Evolutionary conservation across 2,797 vertebrate species (phyloP), one percentile per base, ranked within the genome.

Genomic region (Buphagus erythrorhynchus): DNA sequence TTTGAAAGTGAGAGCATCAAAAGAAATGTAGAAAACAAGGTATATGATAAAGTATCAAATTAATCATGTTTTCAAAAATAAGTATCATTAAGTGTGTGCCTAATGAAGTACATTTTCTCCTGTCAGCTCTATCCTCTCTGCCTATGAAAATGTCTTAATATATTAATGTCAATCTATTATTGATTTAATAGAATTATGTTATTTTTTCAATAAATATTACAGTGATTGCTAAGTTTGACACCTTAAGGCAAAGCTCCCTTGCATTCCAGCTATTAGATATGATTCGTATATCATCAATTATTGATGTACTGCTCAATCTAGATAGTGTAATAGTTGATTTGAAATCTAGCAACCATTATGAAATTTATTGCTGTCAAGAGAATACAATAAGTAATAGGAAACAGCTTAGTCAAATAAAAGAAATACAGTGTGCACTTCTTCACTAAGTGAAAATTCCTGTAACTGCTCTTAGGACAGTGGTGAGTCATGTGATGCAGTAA

Each of bases 401-500:
- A 95, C 38, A 93, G 58, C 36, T 96, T 88, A 95, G 80, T 95
- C 81, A 97, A 96, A 92, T 89, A 68, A 83, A 96, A 95, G 31
- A 94, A 97, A 93, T 87, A 79, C 26, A 26, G 38, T 45, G 49
- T 93, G 78, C 63, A 69, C 29, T 88, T 35, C 54, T 87, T 90
- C 71, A 80, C 48, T 72, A 95, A 90, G 92, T 73, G 87, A 92
- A 93, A 88, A 94, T 96, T 85, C 67, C 75, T 93, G 49, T 96
- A 91, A 94, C 73, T 90, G 76, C 54, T 95, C 87, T 90, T 91
- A 72, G 93, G 52, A 42, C 28, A 49, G 16, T 33, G 62, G 46
- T 74, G 66, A 94, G 72, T 75, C 63, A 52, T 49, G 54, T 57
- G 22, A 71, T 61, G 49, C 55, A 89, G 49, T 83, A 92, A 90